Conservation (phyloP, 2,888 invertebrate genomes). For the Papilio protenor region DNA sequence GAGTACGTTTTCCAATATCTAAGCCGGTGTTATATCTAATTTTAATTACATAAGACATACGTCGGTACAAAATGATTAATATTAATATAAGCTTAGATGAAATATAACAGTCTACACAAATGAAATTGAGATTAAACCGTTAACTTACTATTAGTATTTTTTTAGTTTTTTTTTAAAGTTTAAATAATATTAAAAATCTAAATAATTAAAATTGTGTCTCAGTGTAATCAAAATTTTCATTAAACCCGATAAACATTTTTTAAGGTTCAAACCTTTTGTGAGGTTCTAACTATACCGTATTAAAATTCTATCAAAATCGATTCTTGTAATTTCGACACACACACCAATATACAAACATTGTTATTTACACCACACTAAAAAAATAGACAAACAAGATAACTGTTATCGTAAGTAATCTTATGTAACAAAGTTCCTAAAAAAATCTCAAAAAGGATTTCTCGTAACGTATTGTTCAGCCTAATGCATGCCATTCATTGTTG, state of each 20-base stretch:
- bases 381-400: too few species aligned
- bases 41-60: background rate
- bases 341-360: too few species aligned
- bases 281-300: too few species aligned
- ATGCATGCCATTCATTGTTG: constrained; percentile 17
- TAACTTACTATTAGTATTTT: background rate
- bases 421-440: background rate
- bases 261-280: too few species aligned
- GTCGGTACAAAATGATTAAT: constrained; percentile 1
- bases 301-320: too few species aligned
- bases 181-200: background rate
- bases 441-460: background rate
- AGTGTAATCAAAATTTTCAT: background rate
- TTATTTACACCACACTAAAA: too few species aligned
- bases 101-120: background rate
- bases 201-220: background rate
- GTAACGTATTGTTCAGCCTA: constrained; percentile 8
- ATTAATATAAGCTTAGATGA: background rate
- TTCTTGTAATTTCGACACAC: too few species aligned
- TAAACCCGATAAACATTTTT: background rate
- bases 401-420: background rate
- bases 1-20: constrained; percentile 6
- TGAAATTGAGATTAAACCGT: background rate
- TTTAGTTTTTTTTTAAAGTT: too few species aligned
- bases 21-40: constrained; percentile 1